Evolutionary conservation across 2,888 invertebrate species (phyloP).

Genomic region (Diarsia brunnea): DNA sequence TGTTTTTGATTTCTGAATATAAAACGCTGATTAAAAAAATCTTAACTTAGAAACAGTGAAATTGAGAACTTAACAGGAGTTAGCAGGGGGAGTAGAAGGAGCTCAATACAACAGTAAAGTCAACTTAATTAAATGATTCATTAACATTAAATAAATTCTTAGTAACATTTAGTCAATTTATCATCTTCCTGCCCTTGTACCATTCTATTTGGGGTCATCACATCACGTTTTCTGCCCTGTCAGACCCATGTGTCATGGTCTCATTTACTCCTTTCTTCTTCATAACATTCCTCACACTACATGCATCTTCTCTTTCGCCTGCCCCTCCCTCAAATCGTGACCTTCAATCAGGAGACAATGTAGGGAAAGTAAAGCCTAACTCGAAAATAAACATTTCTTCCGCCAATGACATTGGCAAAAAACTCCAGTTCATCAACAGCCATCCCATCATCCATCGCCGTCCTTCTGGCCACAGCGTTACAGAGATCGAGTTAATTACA

Average conservation of each 20-base stretch:
- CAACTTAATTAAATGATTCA: no score
- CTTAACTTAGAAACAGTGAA: neutral
- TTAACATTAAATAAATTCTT: neutral
- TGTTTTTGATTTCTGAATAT: neutral
- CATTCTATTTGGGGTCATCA: no score
- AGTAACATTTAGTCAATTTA: neutral
- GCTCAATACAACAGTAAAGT: neutral
- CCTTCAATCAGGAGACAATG: neutral
- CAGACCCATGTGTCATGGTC: no score
- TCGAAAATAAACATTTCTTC: neutral
- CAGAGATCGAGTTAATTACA: slow-evolving; percentile 83
- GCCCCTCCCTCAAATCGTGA: neutral
- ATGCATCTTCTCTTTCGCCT: no score
- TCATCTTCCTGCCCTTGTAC: no score
- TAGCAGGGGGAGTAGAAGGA: neutral
- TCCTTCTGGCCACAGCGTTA: slow-evolving; percentile 69
- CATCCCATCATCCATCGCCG: slow-evolving; percentile 47
- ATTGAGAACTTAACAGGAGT: neutral
- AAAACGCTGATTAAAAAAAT: neutral
- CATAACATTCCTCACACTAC: neutral
- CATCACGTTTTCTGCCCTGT: no score
- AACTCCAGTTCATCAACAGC: slow-evolving; percentile 23
- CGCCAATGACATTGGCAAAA: slow-evolving; percentile 33
- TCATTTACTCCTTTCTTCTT: no score
- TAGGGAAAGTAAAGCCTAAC: neutral